Evolutionary conservation across 2,113 vertebrate genomes (phyloP), one percentile per base, ranked within the genome.

Genomic region (Nothobranchius kuhntae): DNA sequence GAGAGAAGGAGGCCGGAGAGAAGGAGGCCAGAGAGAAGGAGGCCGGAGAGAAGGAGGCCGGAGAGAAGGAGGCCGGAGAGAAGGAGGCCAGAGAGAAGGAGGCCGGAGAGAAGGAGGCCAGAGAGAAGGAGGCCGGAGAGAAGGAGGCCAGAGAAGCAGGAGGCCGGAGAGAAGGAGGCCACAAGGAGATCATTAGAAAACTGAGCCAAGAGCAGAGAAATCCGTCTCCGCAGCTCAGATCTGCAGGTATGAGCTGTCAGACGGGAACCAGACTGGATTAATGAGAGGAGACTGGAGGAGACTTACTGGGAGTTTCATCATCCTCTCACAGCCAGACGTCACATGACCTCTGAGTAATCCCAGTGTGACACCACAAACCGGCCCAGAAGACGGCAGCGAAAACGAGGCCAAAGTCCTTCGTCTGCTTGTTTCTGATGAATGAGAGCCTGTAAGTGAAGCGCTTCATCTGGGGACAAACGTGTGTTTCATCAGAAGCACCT

Each of bases 171-270:
- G 21, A 21, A 21, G 21, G 44, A 47, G 64, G 52, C 24, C 52
- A 56, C 38, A n/a, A 67, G 58, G 51, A 53, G 67, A 47, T 70
- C 71, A 80, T 80, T 57, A 66, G 61, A 62, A 79, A 78, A 42
- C 51, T 42, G 48, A 35, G 65, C 65, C 63, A 7, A 36, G 65
- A 74, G 71, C 52, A 61, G 71, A 52, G 61, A 66, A 66, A 53
- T 66, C 57, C 59, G 48, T 73, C 58, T 68, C 69, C 60, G 62
- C 36, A 67, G 62, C 53, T 62, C 57, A 68, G 65, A 56, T 58
- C 17, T 58, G 55, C 65, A 67, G 54, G 54, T 67, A 50, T 12
- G 17, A 67, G 35, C 54, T 58, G 65, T 53, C 65, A 68, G 38
- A 58, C 53, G 35, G 53, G 26, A 54, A 61, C n/a, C 46, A 60